phyloP scores from a whole-genome alignment of 1,140 invertebrate species.

The Lepidurus arcticus region DNA sequence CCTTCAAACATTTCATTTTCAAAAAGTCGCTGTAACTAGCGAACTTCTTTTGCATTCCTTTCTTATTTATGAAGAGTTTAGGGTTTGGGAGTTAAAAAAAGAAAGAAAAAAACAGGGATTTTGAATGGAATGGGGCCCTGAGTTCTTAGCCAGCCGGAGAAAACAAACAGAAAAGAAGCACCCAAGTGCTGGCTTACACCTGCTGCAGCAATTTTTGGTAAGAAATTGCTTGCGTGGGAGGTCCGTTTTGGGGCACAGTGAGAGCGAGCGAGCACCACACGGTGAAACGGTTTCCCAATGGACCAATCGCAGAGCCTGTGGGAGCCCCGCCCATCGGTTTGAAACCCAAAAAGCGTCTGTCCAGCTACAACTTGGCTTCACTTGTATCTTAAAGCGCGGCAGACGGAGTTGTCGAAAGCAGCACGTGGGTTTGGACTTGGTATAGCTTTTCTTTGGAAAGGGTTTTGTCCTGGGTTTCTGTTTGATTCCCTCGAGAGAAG shows the following conservation, averaged over 20 bases:
- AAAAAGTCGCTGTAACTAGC: no score
- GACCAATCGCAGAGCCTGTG: neutral
- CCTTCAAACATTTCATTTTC: neutral
- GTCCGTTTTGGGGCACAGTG: neutral
- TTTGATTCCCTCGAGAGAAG: neutral
- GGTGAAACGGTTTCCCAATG: neutral
- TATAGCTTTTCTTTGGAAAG: neutral
- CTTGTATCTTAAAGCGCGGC: constrained; percentile 5
- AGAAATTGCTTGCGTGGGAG: constrained; percentile 17
- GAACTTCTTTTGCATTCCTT: no score
- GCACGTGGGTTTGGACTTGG: neutral
- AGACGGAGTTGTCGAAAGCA: neutral
- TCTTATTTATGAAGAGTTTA: no score
- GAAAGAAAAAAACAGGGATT: no score
- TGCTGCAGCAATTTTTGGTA: neutral
- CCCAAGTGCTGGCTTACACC: constrained; percentile 11
- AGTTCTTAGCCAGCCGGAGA: neutral
- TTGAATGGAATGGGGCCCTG: neutral
- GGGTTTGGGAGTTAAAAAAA: no score
- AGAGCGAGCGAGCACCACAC: neutral
- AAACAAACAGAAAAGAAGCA: constrained; percentile 1
- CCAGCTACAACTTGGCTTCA: neutral
- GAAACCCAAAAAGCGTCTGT: neutral
- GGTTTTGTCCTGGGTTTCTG: neutral
- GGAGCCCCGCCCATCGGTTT: neutral